Conservation (phyloP, 1,140 invertebrate species). For the Mylabris phalerata region DNA sequence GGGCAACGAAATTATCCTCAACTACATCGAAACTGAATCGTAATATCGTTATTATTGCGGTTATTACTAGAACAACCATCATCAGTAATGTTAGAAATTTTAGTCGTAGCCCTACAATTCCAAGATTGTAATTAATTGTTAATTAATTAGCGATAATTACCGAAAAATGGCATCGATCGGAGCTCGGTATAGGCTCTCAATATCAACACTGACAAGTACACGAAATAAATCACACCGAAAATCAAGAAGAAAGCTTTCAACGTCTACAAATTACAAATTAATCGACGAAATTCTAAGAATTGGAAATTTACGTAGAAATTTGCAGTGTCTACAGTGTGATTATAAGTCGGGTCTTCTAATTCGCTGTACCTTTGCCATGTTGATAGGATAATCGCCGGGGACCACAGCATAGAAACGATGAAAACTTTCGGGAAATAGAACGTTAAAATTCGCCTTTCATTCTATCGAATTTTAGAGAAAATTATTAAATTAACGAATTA, state of each 20-base stretch:
- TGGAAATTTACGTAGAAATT: conserved; percentile 74
- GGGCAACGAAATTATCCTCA: conserved; percentile 89
- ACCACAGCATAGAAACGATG: conserved; percentile 81
- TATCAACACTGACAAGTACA: conserved; percentile 78
- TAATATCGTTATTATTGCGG: conserved; percentile 67
- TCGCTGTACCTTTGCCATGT: conserved; percentile 88
- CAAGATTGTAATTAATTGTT: not conserved
- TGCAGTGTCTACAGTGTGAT: conserved; percentile 78
- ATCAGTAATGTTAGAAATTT: conserved; percentile 86
- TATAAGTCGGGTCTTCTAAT: conserved; percentile 86
- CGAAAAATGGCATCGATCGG: conserved; percentile 94
- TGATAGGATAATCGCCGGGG: conserved; percentile 75
- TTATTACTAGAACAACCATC: conserved; percentile 74
- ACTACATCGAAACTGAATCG: conserved; percentile 82
- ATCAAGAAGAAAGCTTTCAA: conserved; percentile 86
- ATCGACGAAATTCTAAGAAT: too few species aligned
- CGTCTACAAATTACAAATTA: conserved; percentile 50
- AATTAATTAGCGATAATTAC: conserved; percentile 50
- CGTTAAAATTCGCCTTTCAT: conserved; percentile 72
- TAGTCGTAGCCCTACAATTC: conserved; percentile 75
- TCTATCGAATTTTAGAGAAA: conserved; percentile 48
- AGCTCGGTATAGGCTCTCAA: conserved; percentile 89
- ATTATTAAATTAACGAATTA: too few species aligned
- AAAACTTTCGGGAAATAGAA: conserved; percentile 91
- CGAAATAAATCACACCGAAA: conserved; percentile 73